Conservation (phyloP, 37 sponge, comb jelly and placozoan genomes). For the Diacarnus erythraeanus region DNA sequence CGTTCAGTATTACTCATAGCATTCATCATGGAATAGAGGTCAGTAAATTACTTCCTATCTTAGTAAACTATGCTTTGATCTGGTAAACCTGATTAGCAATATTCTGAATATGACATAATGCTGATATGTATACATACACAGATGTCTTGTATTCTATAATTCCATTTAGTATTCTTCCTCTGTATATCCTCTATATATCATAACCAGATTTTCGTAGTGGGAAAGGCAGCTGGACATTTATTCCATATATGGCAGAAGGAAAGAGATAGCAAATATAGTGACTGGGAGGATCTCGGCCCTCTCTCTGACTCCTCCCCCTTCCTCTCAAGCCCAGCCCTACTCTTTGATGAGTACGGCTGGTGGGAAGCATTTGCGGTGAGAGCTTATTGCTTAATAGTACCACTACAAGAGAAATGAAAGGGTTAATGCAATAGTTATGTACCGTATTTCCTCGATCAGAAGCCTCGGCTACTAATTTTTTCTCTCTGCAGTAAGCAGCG, state of each 20-base stretch:
- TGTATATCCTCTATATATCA: conserved; percentile 4
- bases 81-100: too few relatives aligned
- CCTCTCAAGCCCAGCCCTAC: conserved; percentile 31
- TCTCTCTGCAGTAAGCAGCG: too few relatives aligned
- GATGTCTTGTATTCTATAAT: background rate
- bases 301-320: conserved; percentile 23
- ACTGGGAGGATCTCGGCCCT: conserved; percentile 50
- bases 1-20: conserved; percentile 42
- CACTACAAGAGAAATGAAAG: too few relatives aligned
- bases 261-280: conserved; percentile 40
- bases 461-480: too few relatives aligned
- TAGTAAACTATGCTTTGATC: too few relatives aligned
- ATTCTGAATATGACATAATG: too few relatives aligned
- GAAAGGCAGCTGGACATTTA: conserved; percentile 20
- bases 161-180: conserved; percentile 4
- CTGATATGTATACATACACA: too few relatives aligned
- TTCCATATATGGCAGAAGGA: conserved; percentile 69
- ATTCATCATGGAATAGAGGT: conserved; percentile 63
- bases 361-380: conserved; percentile 59
- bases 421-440: too few relatives aligned
- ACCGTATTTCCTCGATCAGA: too few relatives aligned
- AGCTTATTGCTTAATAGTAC: background rate
- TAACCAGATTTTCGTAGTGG: conserved; percentile 51
- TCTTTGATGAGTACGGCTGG: conserved; percentile 38
- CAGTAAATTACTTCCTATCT: too few relatives aligned